Base-by-base conservation (phyloP, 1,140 invertebrate genomes). In the Brachionus rubens region DNA sequence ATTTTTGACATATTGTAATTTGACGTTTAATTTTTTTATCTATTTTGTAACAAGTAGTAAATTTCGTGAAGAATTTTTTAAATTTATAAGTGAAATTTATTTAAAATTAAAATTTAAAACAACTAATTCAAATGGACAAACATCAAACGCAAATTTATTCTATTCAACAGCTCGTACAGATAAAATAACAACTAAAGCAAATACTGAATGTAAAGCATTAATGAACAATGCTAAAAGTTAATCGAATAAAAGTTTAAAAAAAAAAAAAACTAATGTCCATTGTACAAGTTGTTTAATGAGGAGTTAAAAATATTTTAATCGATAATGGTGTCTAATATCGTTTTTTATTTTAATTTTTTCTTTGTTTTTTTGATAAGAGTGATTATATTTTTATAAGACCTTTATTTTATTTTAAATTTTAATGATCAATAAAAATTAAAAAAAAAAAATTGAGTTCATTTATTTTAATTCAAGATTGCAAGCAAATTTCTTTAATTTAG, bases 41-140 rank as follows among this genome's bases (percentile, higher is more conserved):
- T 72, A 72, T 36, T 72, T 72, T 19, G 28, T 72, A 4, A 72
- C 68, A 50, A 72, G 68, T 40, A 72, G 68, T 54, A 72, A 72
- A 54, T 72, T 72, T 72, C 26, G 68, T 21, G 68, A 72, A 41
- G 68, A 72, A 50, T 72, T 72, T 72, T 50, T 50, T 19, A 72
- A 72, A 48, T 50, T 72, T 40, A 21, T 54, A 10, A 48, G 40
- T 30, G 68, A 72, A 72, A 21, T 33, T 26, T 65, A 24, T 28
- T 36, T 43, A 65, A 65, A 65, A 41, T 65, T 65, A 5, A 65
- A 43, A 54, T 40, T 21, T n/a, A 54, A 50, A 30, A 24, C 28
- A 40, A 72, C 33, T 46, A 28, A 46, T 36, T 26, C n/a, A 70
- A 33, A 19, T 30, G 16, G 16, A 6, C 40, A 50, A 46, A 40